Percentiles rank a stretch among this genome's conserved stretches.
These are phyloP conservation scores for Strix aluco DNA, from an alignment of 2,113 vertebrate species.

Conservation along the genomic window DNA sequence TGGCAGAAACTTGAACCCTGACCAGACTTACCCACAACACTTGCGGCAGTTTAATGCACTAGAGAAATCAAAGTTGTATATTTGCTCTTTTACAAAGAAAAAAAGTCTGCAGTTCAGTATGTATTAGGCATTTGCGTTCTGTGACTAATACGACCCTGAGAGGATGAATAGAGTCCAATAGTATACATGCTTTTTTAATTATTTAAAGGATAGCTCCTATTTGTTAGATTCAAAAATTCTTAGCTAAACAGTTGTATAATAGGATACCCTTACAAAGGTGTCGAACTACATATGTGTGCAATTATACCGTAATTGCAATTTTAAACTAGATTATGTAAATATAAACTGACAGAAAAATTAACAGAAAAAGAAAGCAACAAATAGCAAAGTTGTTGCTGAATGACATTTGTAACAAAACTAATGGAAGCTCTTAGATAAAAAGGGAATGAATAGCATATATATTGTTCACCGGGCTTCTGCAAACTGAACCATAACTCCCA, in stretches of 20 bases:
- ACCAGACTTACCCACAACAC: conserved; percentile 3
- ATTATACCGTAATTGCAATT: conserved; percentile 10
- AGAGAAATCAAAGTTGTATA: conserved; percentile 59
- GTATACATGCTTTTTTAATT: neutral
- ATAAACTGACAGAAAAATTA: conserved; percentile 3
- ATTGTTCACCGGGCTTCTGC: neutral
- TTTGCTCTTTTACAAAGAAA: conserved; percentile 31
- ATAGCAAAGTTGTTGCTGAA: neutral
- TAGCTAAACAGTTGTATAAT: neutral
- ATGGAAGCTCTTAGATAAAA: neutral
- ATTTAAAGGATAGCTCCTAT: neutral
- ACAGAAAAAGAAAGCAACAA: neutral
- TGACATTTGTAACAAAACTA: neutral
- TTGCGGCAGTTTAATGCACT: conserved; percentile 41
- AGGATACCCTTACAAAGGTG: neutral
- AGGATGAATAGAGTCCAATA: neutral
- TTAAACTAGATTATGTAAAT: neutral
- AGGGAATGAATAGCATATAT: neutral
- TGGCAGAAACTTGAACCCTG: conserved; percentile 54
- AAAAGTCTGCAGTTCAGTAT: neutral
- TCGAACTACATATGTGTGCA: conserved; percentile 15
- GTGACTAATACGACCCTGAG: neutral
- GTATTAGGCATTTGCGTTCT: neutral
- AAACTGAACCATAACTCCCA: neutral
- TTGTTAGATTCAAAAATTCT: neutral